Evolutionary conservation across 2,888 invertebrate species (phyloP), one percentile per base, ranked within the genome.

Genomic region (Melanophora roralis): DNA sequence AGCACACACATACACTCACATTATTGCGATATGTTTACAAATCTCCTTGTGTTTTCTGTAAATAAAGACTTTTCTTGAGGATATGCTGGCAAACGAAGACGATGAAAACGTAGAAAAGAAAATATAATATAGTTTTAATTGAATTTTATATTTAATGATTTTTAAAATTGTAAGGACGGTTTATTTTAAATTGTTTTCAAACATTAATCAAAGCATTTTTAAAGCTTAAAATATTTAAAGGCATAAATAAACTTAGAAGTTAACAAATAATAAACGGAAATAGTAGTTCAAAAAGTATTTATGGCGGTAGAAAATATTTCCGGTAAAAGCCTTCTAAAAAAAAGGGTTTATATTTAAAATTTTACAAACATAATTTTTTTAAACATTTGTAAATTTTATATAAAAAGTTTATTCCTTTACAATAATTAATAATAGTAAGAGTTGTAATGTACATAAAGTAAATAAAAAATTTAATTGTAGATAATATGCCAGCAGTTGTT

Each of bases 1-100:
- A 36, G 9, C 36, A 36, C 11, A 11, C 11, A 36, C 9, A 8
- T 8, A 36, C 11, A 36, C 11, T 6, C 11, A 36, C 36, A 32
- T 60, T 40, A 59, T 23, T 23, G 40, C 14, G 43, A 23, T 11
- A 27, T 59, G 47, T 51, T 27, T 53, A n/a, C 5, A 40, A 71
- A 71, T 40, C 11, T 12, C 4, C 19, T 21, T 43, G 49, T 60
- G 49, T 60, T 60, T 60, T 19, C 21, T 43, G 49, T 51, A 60
- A 51, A 60, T 51, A 60, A 51, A 60, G 14, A 32, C 19, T 49
- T 27, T 69, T 49, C 60, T 71, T n/a, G 6, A 43, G 71, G n/a
- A 71, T 6, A 16, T 16, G 43, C 14, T 16, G 14, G 43, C 1
- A 12, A 1, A 51, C n/a, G n/a, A 40, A 40, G 40, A 40, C 11